A percentile compares a stretch with the other conserved stretches of the same genome.
Conservation (phyloP, 1,140 invertebrate species). For the Drosophila persimilis region DNA sequence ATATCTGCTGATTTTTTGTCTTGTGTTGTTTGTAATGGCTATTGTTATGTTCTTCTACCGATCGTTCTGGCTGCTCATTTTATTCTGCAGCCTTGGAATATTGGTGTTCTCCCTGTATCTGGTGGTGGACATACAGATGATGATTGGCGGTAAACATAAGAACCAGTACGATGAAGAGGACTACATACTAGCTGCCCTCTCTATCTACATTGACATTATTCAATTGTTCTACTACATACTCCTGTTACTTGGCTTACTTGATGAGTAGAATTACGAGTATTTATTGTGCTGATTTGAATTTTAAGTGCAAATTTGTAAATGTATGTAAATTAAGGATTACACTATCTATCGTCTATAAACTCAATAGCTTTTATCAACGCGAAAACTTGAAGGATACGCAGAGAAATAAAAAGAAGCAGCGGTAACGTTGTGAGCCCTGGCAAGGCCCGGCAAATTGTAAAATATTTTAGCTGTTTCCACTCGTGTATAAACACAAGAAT, state of each 20-base stretch:
- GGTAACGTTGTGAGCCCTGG: no score
- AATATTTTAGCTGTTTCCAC: no score
- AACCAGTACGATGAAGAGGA: slow-evolving; percentile 26
- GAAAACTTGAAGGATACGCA: no score
- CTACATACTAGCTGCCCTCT: slow-evolving; percentile 39
- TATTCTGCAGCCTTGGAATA: not conserved
- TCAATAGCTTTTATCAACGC: no score
- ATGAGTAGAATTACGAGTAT: not conserved
- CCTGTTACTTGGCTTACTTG: slow-evolving; percentile 7
- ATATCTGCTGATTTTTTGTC: not conserved
- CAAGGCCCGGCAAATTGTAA: no score
- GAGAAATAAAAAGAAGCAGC: no score
- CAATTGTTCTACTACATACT: slow-evolving; percentile 12
- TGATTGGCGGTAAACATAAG: slow-evolving; percentile 18
- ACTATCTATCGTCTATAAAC: no score
- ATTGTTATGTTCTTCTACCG: not conserved
- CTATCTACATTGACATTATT: slow-evolving; percentile 38
- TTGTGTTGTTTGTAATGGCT: not conserved
- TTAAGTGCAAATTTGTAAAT: no score
- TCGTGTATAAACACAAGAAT: no score
- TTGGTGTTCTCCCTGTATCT: slow-evolving; percentile 6
- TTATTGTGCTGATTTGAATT: no score
- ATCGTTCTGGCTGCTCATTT: not conserved
- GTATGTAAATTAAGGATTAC: not conserved
- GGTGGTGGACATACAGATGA: slow-evolving; percentile 32